Percentiles rank a stretch among this genome's conserved stretches.
phyloP scores from a whole-genome alignment of 1,140 invertebrate genomes.

The Drosophila lowei region DNA sequence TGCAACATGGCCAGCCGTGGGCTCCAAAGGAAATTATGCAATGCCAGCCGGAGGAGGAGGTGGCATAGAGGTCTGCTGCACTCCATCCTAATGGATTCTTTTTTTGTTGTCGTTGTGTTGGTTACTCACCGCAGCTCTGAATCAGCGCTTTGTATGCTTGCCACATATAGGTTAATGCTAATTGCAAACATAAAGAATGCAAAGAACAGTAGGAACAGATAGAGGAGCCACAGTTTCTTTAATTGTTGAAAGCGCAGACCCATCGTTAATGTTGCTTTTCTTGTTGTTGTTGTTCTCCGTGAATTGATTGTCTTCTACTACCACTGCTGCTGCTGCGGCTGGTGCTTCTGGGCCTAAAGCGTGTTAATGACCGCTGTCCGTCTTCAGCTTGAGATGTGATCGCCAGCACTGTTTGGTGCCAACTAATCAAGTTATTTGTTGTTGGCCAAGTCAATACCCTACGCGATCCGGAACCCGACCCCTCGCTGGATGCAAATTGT shows the following conservation, averaged over 20 bases:
- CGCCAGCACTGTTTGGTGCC: constrained; percentile 51
- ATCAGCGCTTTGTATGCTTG: constrained; percentile 70
- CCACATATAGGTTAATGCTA: constrained; percentile 81
- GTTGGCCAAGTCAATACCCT: constrained; percentile 16
- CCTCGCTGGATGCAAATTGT: neutral
- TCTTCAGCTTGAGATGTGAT: constrained; percentile 26
- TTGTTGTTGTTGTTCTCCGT: constrained; percentile 1
- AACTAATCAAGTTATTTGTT: constrained; percentile 54
- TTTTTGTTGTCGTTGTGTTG: neutral
- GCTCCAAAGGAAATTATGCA: constrained; percentile 59
- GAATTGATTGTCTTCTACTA: constrained; percentile 1
- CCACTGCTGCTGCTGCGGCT: constrained; percentile 13
- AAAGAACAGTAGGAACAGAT: constrained; percentile 80
- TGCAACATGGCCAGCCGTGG: constrained; percentile 52
- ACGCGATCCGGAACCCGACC: constrained; percentile 1
- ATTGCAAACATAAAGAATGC: constrained; percentile 83
- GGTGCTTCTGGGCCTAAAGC: constrained; percentile 19
- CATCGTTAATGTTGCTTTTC: constrained; percentile 49
- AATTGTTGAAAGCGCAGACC: constrained; percentile 78
- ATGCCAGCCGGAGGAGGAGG: constrained; percentile 13
- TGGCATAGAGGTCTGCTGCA: constrained; percentile 5
- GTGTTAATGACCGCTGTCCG: constrained; percentile 38
- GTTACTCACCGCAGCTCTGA: constrained; percentile 62
- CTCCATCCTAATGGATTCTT: constrained; percentile 19
- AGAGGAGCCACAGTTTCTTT: constrained; percentile 80